phyloP scores from a whole-genome alignment of 1,140 invertebrate species.

The Adoxophyes honmai region DNA sequence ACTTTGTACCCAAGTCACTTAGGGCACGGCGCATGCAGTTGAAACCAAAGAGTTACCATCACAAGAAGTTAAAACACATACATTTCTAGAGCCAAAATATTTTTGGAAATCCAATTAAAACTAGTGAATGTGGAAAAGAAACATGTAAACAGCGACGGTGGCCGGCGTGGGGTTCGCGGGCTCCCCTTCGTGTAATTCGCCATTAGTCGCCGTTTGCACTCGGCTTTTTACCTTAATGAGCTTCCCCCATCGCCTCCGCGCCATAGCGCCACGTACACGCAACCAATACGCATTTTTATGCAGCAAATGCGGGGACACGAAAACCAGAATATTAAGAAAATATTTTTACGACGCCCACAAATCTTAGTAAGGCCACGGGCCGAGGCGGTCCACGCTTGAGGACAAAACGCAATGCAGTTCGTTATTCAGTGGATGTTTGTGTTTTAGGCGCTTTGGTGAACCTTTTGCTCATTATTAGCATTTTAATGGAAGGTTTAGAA shows the following conservation, averaged over 20 bases:
- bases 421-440: no score
- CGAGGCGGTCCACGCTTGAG: not conserved
- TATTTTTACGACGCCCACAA: constrained; percentile 18
- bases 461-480: no score
- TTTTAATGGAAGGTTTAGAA: no score
- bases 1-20: no score
- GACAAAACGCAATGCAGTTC: constrained; percentile 9
- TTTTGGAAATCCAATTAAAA: not conserved
- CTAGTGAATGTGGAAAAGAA: not conserved
- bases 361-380: not conserved
- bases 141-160: constrained; percentile 1
- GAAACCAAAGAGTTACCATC: no score
- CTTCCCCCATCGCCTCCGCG: constrained; percentile 48
- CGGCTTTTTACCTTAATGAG: constrained; percentile 76
- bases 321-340: constrained; percentile 28
- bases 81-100: no score
- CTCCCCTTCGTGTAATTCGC: constrained; percentile 74
- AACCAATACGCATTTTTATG: constrained; percentile 64
- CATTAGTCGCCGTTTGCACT: constrained; percentile 74
- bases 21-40: no score
- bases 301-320: constrained; percentile 36
- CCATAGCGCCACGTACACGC: constrained; percentile 44
- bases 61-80: no score
- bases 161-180: constrained; percentile 24
- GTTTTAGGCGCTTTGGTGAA: no score